A percentile compares a stretch with the other conserved stretches of the same genome.
phyloP scores from a whole-genome alignment of 92 coral and sea anemone genomes.

The Epizoanthus ramosus region DNA sequence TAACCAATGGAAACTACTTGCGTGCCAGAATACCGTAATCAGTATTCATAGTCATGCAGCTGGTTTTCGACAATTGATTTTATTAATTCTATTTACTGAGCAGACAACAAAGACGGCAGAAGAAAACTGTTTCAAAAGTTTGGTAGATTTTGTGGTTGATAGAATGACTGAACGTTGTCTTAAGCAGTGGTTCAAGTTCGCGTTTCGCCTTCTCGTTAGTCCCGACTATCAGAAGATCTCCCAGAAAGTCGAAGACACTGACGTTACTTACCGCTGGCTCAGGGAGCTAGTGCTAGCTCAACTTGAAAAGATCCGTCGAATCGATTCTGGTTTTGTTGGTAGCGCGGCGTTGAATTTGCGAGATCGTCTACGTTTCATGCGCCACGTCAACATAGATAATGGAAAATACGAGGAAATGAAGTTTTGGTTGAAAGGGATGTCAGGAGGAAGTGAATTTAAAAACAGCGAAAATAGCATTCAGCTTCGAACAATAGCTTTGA shows the following conservation, averaged over 20 bases:
- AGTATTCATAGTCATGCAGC: neutral
- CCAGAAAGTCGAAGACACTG: constrained; percentile 73
- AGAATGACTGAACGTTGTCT: constrained; percentile 69
- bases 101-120: neutral
- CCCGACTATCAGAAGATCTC: constrained; percentile 76
- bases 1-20: neutral
- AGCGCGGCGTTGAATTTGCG: constrained; percentile 67
- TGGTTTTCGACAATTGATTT: neutral
- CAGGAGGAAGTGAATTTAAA: constrained; percentile 51
- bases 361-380: constrained; percentile 63
- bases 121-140: neutral
- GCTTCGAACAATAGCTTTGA: constrained; percentile 60
- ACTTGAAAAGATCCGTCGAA: constrained; percentile 53
- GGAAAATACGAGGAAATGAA: constrained; percentile 50
- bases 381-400: constrained; percentile 56
- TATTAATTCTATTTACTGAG: neutral
- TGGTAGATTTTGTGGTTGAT: neutral
- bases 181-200: constrained; percentile 78
- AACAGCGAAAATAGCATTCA: constrained; percentile 44
- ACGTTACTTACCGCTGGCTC: constrained; percentile 84
- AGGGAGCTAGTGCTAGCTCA: constrained; percentile 68
- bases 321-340: constrained; percentile 62
- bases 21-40: neutral
- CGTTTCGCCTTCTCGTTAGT: constrained; percentile 81
- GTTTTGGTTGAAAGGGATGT: constrained; percentile 59